Percentiles rank a stretch among this genome's conserved stretches.
phyloP scores from a whole-genome alignment of 1,140 invertebrate species.

The Aleiodes sp. region DNA sequence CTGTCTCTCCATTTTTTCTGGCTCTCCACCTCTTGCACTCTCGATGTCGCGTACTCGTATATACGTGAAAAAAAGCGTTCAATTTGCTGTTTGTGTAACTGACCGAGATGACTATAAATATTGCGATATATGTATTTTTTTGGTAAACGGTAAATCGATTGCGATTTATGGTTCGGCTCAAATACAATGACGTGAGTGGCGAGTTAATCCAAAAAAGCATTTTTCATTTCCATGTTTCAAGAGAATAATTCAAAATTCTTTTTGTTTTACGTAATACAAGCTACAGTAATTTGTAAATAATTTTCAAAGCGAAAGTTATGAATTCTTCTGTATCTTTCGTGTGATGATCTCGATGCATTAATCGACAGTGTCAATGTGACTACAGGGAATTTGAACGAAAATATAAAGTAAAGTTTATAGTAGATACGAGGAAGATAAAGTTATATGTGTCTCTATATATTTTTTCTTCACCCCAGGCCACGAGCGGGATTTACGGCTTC shows the following conservation, averaged over 20 bases:
- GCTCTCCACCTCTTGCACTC: constrained; percentile 28
- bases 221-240: constrained; percentile 38
- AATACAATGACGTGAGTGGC: not conserved
- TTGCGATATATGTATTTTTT: constrained; percentile 57
- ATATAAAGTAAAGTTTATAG: not conserved
- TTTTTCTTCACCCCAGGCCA: not conserved
- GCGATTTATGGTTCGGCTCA: constrained; percentile 55
- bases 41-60: constrained; percentile 46
- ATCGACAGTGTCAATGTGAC: not conserved
- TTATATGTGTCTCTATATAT: not conserved
- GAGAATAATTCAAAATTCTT: not conserved
- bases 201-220: constrained; percentile 31
- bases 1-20: no score
- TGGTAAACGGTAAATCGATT: constrained; percentile 62
- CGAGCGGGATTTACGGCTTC: constrained; percentile 15
- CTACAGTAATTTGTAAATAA: not conserved
- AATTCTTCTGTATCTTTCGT: no score
- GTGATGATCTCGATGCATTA: no score
- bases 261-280: not conserved
- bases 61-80: constrained; percentile 58
- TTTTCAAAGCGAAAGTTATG: not conserved
- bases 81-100: constrained; percentile 66
- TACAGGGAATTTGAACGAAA: not conserved
- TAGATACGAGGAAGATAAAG: constrained; percentile 2
- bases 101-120: constrained; percentile 65